Percentiles rank a stretch among this genome's conserved stretches.
Conservation (phyloP, 2,113 vertebrate genomes). For the Coturnix japonica region DNA sequence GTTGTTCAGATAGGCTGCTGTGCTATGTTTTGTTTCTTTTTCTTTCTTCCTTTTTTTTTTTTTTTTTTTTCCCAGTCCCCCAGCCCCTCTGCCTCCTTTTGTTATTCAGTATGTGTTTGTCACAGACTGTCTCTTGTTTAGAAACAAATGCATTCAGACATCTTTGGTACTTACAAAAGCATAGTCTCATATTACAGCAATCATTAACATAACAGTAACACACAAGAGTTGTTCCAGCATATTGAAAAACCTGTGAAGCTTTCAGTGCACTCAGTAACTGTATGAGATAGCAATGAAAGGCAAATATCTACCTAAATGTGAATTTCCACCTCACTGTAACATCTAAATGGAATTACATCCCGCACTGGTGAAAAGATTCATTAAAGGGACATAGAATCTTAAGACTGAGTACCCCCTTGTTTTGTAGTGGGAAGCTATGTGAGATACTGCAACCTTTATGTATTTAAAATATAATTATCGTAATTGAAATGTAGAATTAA, state of each 20-base stretch:
- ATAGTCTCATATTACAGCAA: slow-evolving; percentile 37
- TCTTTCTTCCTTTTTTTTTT: neutral
- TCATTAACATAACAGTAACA: slow-evolving; percentile 14
- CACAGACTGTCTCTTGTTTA: slow-evolving; percentile 46
- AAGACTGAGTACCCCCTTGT: neutral
- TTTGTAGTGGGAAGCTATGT: neutral
- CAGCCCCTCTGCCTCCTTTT: slow-evolving; percentile 8
- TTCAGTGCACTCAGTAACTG: neutral
- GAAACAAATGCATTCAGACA: slow-evolving; percentile 56
- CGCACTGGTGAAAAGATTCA: neutral
- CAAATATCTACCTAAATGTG: neutral
- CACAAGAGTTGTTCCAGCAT: slow-evolving; percentile 5
- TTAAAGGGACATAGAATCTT: neutral
- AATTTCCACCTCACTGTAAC: neutral
- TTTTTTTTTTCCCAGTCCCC: slow-evolving; percentile 37
- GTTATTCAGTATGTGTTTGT: slow-evolving; percentile 47
- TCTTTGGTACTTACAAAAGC: slow-evolving; percentile 62
- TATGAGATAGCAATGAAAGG: neutral
- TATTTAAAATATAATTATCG: neutral
- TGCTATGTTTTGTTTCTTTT: slow-evolving; percentile 16
- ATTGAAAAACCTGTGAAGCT: neutral
- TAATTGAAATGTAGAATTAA: neutral
- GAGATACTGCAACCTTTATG: neutral
- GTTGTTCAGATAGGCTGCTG: slow-evolving; percentile 33
- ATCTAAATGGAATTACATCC: neutral